A percentile compares a stretch with the other conserved stretches of the same genome.
Evolutionary conservation across 1,140 invertebrate species (phyloP).

Genomic region (Sitophilus oryzae): DNA sequence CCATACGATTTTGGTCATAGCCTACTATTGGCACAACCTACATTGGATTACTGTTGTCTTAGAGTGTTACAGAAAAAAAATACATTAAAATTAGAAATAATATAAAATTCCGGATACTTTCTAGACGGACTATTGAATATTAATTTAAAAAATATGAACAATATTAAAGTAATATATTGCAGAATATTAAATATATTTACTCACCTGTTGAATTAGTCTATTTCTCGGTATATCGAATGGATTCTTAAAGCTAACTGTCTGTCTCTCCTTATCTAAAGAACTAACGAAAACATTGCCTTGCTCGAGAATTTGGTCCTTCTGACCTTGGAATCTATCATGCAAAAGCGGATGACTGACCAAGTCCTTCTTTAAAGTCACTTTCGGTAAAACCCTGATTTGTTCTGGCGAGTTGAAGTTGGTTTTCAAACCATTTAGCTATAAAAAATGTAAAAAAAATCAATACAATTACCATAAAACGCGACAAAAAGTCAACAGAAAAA

Average conservation of each 20-base stretch:
- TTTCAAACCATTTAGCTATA: slow-evolving; percentile 34
- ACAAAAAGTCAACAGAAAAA: not conserved
- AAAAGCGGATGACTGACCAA: slow-evolving; percentile 72
- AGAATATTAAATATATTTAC: too few species aligned
- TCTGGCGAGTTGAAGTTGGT: slow-evolving; percentile 40
- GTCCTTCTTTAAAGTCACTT: slow-evolving; percentile 73
- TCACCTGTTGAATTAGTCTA: slow-evolving; percentile 79
- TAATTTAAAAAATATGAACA: too few species aligned
- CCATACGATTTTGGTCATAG: too few species aligned
- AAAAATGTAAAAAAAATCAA: slow-evolving; percentile 9
- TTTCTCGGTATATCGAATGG: slow-evolving; percentile 91
- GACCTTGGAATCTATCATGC: slow-evolving; percentile 72
- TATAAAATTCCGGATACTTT: too few species aligned
- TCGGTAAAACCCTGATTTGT: slow-evolving; percentile 49
- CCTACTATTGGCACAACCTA: too few species aligned
- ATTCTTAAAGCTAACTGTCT: slow-evolving; percentile 68
- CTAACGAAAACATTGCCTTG: slow-evolving; percentile 81
- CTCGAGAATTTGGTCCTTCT: slow-evolving; percentile 79
- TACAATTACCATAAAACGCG: slow-evolving; percentile 1
- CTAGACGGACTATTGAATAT: too few species aligned
- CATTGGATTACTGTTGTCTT: too few species aligned
- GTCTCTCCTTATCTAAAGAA: slow-evolving; percentile 48
- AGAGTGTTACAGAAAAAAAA: too few species aligned
- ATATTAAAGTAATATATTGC: too few species aligned
- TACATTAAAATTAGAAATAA: too few species aligned